These are phyloP conservation scores for Zelleria hepariella DNA, from an alignment of 2,888 invertebrate species.

Conservation along the genomic window DNA sequence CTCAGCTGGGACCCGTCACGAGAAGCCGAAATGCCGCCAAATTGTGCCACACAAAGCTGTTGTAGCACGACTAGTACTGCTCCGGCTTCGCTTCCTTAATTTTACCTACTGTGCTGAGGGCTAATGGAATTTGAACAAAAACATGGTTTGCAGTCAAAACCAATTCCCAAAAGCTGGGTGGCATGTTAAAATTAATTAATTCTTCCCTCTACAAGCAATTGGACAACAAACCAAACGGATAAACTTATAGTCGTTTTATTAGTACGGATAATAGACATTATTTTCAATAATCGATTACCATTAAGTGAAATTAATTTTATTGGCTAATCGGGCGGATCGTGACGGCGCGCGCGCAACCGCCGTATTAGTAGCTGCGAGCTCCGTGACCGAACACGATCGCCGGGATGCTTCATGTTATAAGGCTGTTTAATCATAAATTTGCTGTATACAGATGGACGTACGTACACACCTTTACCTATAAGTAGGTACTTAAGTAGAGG, in stretches of 20 bases:
- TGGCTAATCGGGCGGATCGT: slow-evolving; percentile 59
- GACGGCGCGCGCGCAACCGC: slow-evolving; percentile 57
- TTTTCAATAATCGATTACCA: slow-evolving; percentile 65
- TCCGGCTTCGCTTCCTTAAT: neutral
- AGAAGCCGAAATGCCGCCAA: slow-evolving; percentile 45
- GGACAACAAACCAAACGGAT: neutral
- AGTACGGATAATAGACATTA: slow-evolving; percentile 36
- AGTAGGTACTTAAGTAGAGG: no score
- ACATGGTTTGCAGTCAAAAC: neutral
- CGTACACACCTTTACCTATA: no score
- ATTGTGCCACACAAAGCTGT: slow-evolving; percentile 30
- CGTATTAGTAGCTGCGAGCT: slow-evolving; percentile 35
- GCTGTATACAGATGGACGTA: neutral
- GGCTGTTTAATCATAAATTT: neutral
- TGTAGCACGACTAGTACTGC: neutral
- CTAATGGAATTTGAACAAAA: neutral
- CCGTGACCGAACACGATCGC: slow-evolving; percentile 6
- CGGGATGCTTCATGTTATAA: neutral
- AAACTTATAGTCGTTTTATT: neutral
- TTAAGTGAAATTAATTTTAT: slow-evolving; percentile 71
- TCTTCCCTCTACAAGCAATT: neutral
- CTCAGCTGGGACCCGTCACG: slow-evolving; percentile 47
- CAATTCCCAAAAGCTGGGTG: neutral
- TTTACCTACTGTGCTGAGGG: neutral
- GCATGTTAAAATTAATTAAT: neutral